A percentile compares a stretch with the other conserved stretches of the same genome.
These are phyloP conservation scores for Tauraco hartlaubi DNA, from an alignment of 2,797 vertebrate genomes.

Conservation along the genomic window DNA sequence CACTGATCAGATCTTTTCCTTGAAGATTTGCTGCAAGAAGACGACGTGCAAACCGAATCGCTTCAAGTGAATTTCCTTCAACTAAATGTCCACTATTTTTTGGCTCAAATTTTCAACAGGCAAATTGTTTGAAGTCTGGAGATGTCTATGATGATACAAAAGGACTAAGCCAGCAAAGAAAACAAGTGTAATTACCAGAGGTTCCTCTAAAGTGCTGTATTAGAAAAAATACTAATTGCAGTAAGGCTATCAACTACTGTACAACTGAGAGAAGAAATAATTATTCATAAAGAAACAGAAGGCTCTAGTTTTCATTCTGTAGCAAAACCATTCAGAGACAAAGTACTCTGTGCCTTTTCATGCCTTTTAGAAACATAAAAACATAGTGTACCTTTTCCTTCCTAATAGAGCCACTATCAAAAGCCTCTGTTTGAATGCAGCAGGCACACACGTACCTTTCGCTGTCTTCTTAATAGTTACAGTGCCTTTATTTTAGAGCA, in stretches of 20 bases:
- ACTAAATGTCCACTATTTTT: not conserved
- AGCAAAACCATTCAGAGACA: not conserved
- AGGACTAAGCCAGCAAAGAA: not conserved
- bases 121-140: not conserved
- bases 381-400: fast-evolving
- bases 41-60: not conserved
- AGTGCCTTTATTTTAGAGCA: not conserved
- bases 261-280: not conserved
- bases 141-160: not conserved
- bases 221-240: not conserved
- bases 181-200: not conserved
- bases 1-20: not conserved
- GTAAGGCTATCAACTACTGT: not conserved
- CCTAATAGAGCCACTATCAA: not conserved
- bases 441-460: not conserved
- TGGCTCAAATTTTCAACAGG: not conserved
- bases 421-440: not conserved
- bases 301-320: not conserved
- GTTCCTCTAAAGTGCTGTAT: not conserved
- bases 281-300: not conserved
- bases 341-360: not conserved
- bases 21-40: not conserved
- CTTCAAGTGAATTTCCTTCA: not conserved
- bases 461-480: not conserved
- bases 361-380: not conserved